Evolutionary conservation across 2,797 vertebrate genomes (phyloP), one percentile per base, ranked within the genome.

Genomic region (Platalea minor): DNA sequence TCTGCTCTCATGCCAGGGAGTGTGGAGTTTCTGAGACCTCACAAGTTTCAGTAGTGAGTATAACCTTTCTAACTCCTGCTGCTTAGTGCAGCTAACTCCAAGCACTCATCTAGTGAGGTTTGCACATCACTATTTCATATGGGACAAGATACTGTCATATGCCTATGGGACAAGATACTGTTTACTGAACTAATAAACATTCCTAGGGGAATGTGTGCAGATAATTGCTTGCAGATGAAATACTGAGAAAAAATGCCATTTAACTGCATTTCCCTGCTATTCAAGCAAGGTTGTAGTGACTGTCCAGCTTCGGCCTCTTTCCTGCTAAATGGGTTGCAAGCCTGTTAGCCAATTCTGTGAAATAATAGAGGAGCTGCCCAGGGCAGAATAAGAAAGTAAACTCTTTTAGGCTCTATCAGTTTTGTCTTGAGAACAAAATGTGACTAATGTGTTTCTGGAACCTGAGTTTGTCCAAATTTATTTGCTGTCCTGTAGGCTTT

Each of bases 21-120:
- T n/a, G 23, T 79, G 91, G 50, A 48, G 43, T 93, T 94, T 96
- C 56, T 64, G 83, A 95, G 86, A 89, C 80, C 59, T 74, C 84
- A 85, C 35, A 53, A 80, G n/a, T 88, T 96, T 88, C 43, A 28
- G 60, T 51, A 73, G 74, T 64, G 29, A 72, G 33, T 67, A 14
- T 74, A 83, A 78, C 45, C 48, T 96, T 60, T 82, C 72, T 53
- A 68, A 3, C n/a, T 87, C 33, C 43, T 89, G 84, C 63, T 76
- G 37, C 54, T 89, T 46, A 33, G 25, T 60, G 68, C 63, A 60
- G 56, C 41, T 48, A 61, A 14, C 61, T 92, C 60, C 43, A 57
- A 74, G 43, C 0, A 0, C 53, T 91, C 88, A 24, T 20, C 50
- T 57, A 50, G 21, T 1, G 15, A 86, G 79, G 14, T 68, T 91